Conservation (phyloP, 2,888 invertebrate species). For the Griposia aprilina region DNA sequence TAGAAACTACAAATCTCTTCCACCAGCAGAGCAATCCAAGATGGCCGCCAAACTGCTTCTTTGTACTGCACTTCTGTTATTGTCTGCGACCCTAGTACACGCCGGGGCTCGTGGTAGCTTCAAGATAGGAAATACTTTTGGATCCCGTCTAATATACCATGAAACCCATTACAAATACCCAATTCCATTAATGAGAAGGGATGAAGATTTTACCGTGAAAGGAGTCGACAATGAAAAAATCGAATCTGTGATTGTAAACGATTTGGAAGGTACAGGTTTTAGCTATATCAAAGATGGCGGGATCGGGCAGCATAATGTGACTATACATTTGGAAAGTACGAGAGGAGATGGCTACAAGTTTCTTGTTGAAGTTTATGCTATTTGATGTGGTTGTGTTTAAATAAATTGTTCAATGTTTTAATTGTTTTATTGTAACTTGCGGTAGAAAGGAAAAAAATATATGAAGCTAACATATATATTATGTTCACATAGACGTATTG, state of each 20-base stretch:
- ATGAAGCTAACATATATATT: too few species aligned
- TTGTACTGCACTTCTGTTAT: constrained; percentile 20
- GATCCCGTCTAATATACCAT: constrained; percentile 65
- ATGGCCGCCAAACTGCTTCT: constrained; percentile 52
- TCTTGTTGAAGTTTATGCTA: constrained; percentile 70
- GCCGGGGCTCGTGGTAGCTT: constrained; percentile 35
- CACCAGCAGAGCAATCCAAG: constrained; percentile 31
- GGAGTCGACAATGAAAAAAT: constrained; percentile 59
- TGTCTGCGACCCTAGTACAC: constrained; percentile 22
- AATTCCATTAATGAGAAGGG: constrained; percentile 58
- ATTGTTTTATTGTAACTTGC: constrained; percentile 12
- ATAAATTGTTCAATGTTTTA: constrained; percentile 15
- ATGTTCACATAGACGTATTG: background rate
- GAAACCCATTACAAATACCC: constrained; percentile 62
- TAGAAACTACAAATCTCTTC: background rate
- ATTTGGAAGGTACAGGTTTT: constrained; percentile 66
- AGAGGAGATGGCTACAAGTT: constrained; percentile 69
- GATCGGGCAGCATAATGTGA: constrained; percentile 65
- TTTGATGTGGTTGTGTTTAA: constrained; percentile 24
- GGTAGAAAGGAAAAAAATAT: too few species aligned
- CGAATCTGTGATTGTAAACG: constrained; percentile 63
- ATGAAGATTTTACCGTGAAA: constrained; percentile 58
- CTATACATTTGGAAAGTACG: constrained; percentile 66
- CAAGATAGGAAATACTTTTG: constrained; percentile 43
- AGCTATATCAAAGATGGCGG: constrained; percentile 70